Percentiles rank a stretch among this genome's conserved stretches.
Evolutionary conservation across 2,888 invertebrate genomes (phyloP).

Genomic region (Hirudinaria manillensis): DNA sequence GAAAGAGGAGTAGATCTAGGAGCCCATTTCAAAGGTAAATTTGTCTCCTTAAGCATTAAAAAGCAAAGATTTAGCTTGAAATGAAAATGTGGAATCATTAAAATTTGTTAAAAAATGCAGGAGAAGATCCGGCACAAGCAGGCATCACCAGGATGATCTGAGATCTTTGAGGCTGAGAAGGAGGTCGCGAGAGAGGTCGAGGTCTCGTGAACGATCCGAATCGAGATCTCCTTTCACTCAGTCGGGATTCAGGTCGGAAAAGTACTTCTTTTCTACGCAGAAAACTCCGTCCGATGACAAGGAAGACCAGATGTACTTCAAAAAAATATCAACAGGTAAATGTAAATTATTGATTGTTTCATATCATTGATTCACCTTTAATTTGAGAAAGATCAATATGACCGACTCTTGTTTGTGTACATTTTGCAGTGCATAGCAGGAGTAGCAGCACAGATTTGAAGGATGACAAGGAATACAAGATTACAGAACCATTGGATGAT

Average conservation of each 20-base stretch:
- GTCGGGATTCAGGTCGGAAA: conserved; percentile 22
- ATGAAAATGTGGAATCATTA: neutral
- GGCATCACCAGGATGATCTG: conserved; percentile 14
- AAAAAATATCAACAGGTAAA: too few species aligned
- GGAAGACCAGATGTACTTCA: too few species aligned
- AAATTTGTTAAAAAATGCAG: neutral
- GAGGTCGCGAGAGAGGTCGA: neutral
- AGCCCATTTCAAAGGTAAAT: conserved; percentile 2
- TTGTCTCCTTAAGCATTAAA: neutral
- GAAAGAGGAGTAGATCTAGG: conserved; percentile 18
- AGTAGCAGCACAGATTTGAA: conserved; percentile 16
- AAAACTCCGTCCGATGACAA: neutral
- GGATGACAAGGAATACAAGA: conserved; percentile 10
- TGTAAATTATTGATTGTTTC: too few species aligned
- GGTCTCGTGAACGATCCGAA: neutral
- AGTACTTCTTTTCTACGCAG: conserved; percentile 5
- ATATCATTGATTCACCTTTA: too few species aligned
- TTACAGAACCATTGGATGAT: conserved; percentile 4
- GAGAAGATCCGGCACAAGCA: conserved; percentile 1
- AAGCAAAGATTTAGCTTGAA: neutral
- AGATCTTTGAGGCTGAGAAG: neutral
- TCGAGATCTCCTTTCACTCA: conserved; percentile 11
- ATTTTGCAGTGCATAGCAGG: conserved; percentile 13
- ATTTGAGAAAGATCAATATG: too few species aligned
- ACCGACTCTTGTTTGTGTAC: too few species aligned